Conservation (phyloP, 2,888 invertebrate genomes). For the Cosmia pyralina region DNA sequence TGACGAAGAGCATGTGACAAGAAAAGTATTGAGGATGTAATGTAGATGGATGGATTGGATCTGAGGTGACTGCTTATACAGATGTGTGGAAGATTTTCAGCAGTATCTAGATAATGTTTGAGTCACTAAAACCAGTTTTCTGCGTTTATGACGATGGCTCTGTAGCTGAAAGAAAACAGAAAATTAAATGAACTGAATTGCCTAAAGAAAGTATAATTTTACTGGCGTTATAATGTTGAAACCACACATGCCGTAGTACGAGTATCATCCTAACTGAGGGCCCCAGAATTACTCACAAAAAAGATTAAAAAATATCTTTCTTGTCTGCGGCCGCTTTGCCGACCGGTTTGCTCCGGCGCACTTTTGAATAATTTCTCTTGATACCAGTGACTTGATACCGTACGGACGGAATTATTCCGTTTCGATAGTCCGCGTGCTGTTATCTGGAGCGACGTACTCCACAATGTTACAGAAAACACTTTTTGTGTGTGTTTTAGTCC, state of each 20-base stretch:
- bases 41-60: too few species aligned
- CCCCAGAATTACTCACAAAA: conserved; percentile 62
- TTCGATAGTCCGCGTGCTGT: conserved; percentile 54
- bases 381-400: conserved; percentile 57
- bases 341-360: conserved; percentile 70
- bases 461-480: conserved; percentile 10
- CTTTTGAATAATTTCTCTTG: conserved; percentile 74
- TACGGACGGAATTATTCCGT: conserved; percentile 65
- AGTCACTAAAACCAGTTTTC: not conserved
- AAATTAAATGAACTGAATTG: not conserved
- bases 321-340: conserved; percentile 57
- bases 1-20: not conserved
- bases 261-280: conserved; percentile 45
- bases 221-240: conserved; percentile 2
- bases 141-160: not conserved
- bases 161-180: not conserved
- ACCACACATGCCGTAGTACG: conserved; percentile 17
- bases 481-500: conserved; percentile 28
- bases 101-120: not conserved
- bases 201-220: not conserved
- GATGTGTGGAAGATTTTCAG: not conserved
- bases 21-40: not conserved
- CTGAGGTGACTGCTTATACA: too few species aligned
- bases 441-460: conserved; percentile 50
- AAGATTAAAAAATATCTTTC: conserved; percentile 62